These are phyloP conservation scores for Chrysopilus asiliformis DNA, from an alignment of 2,888 invertebrate genomes.

Conservation along the genomic window DNA sequence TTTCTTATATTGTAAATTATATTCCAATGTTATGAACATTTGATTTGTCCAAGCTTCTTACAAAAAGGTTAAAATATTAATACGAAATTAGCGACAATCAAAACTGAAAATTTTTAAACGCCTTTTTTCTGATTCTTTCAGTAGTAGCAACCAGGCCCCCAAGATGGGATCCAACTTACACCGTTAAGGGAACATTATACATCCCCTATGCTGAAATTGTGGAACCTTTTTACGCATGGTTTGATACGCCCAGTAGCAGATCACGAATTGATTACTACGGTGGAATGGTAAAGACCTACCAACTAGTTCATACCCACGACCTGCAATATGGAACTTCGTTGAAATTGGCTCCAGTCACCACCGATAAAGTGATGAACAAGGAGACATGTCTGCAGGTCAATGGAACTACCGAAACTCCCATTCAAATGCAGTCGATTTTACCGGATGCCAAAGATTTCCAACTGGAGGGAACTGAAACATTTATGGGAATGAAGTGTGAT, in stretches of 20 bases:
- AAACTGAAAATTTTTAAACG: too few relatives aligned
- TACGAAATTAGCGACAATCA: too few relatives aligned
- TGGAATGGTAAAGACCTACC: slow-evolving; percentile 87
- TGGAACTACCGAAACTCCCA: slow-evolving; percentile 47
- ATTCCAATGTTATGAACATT: too few relatives aligned
- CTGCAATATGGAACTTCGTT: slow-evolving; percentile 56
- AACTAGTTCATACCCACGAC: slow-evolving; percentile 43
- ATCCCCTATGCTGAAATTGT: slow-evolving; percentile 90
- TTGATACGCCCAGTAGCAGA: slow-evolving; percentile 54
- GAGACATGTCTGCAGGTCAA: slow-evolving; percentile 73
- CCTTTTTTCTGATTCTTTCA: slow-evolving; percentile 15
- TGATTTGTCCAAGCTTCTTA: too few relatives aligned
- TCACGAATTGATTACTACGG: slow-evolving; percentile 93
- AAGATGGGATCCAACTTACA: slow-evolving; percentile 57
- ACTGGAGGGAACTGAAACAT: slow-evolving; percentile 50
- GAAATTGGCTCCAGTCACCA: slow-evolving; percentile 78
- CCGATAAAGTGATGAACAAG: slow-evolving; percentile 53
- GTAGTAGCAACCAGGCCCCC: slow-evolving; percentile 38
- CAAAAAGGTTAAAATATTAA: too few relatives aligned
- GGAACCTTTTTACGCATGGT: slow-evolving; percentile 87
- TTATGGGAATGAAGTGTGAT: slow-evolving; percentile 56
- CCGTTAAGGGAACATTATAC: slow-evolving; percentile 60
- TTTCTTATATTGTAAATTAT: too few relatives aligned
- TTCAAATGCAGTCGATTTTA: slow-evolving; percentile 62
- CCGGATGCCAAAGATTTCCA: slow-evolving; percentile 69